These are phyloP conservation scores for Tympanoctomys barrerae DNA, from an alignment of 2,797 vertebrate species.

Conservation along the genomic window DNA sequence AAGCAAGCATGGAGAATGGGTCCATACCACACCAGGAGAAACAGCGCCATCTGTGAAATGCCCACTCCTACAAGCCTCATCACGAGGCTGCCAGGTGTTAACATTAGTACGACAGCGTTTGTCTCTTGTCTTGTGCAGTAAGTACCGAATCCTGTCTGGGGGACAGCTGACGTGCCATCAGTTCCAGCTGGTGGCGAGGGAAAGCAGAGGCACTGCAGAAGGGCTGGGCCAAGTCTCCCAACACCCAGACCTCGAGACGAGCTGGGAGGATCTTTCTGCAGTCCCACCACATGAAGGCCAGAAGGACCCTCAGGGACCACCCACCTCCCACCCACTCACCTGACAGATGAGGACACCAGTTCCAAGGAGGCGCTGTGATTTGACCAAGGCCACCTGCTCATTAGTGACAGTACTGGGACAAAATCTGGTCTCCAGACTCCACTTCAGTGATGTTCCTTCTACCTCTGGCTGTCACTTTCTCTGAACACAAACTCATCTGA, in stretches of 20 bases:
- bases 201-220: neutral
- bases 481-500: constrained; percentile 6
- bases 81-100: neutral
- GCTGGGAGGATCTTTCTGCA: neutral
- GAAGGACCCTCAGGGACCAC: neutral
- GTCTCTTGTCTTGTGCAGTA: neutral
- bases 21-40: neutral
- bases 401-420: neutral
- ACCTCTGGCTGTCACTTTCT: neutral
- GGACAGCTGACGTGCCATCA: neutral
- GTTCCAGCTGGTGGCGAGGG: neutral
- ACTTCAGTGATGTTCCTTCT: neutral
- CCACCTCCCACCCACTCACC: neutral
- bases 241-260: neutral
- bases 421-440: neutral
- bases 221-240: neutral
- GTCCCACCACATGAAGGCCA: neutral
- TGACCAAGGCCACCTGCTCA: neutral
- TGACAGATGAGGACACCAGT: neutral
- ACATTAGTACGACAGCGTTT: neutral
- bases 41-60: neutral
- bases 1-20: neutral
- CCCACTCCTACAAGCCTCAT: neutral
- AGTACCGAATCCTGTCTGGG: neutral
- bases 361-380: neutral